Evolutionary conservation across 1,140 invertebrate genomes (phyloP).

Genomic region (Musca vetustissima): DNA sequence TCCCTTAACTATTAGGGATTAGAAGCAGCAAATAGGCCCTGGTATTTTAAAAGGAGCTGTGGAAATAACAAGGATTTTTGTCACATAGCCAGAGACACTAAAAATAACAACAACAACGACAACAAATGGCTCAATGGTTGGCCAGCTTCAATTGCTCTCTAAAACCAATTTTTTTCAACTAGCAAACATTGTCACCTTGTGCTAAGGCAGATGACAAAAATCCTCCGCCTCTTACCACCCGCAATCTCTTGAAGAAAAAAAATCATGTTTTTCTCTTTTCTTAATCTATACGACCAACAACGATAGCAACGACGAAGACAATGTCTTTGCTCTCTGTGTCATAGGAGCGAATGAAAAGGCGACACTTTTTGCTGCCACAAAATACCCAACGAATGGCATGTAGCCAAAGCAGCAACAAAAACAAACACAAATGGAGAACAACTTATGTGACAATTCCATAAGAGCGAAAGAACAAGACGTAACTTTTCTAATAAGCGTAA

Average conservation of each 20-base stretch:
- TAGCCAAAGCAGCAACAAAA: background rate
- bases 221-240: too few relatives aligned
- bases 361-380: too few relatives aligned
- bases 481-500: constrained; percentile 5
- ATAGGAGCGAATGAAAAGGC: too few relatives aligned
- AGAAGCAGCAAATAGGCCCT: background rate
- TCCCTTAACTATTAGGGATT: background rate
- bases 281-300: background rate
- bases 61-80: constrained; percentile 13
- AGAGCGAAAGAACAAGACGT: constrained; percentile 17
- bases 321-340: too few relatives aligned
- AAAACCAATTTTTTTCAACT: too few relatives aligned
- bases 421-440: constrained; percentile 7
- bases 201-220: too few relatives aligned
- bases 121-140: too few relatives aligned
- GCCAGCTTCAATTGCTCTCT: too few relatives aligned
- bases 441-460: constrained; percentile 6
- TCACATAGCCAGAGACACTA: background rate
- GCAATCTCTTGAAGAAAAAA: background rate
- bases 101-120: too few relatives aligned
- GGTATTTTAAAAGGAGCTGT: background rate
- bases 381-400: too few relatives aligned
- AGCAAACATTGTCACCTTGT: too few relatives aligned
- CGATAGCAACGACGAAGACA: background rate
- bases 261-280: constrained; percentile 10